Evolutionary conservation across 2,113 vertebrate species (phyloP).

Genomic region (Malurus cyaneus): DNA sequence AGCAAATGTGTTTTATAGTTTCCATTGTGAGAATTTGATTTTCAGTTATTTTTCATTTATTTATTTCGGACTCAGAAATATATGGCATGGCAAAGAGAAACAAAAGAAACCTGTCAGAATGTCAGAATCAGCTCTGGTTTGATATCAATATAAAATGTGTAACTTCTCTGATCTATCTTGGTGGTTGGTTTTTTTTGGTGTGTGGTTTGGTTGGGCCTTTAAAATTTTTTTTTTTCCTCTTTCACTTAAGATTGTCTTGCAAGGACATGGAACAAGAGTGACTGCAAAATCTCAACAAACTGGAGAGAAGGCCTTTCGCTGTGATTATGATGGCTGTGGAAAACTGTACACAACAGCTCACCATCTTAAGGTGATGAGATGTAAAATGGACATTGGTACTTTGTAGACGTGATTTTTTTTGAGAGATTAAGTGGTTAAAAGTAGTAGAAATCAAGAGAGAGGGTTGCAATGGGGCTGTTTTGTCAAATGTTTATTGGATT

Average conservation of each 20-base stretch:
- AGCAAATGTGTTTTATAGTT: neutral
- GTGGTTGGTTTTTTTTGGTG: too few species aligned
- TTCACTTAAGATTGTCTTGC: constrained; percentile 89
- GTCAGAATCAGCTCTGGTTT: neutral
- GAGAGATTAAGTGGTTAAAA: neutral
- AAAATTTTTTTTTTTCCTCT: neutral
- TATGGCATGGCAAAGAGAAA: neutral
- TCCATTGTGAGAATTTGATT: neutral
- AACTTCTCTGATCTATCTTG: neutral
- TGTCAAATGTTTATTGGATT: neutral
- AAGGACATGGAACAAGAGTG: constrained; percentile 86
- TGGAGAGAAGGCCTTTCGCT: constrained; percentile 96
- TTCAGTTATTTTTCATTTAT: neutral
- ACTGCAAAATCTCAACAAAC: constrained; percentile 84
- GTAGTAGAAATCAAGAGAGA: neutral
- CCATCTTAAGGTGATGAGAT: constrained; percentile 87
- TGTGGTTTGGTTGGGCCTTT: too few species aligned
- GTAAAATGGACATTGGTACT: neutral
- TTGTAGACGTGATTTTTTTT: neutral
- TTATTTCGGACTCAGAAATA: neutral
- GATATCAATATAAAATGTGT: neutral
- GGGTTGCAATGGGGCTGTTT: neutral
- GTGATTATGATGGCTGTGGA: constrained; percentile 95
- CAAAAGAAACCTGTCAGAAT: neutral
- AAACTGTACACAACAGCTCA: constrained; percentile 98